Evolutionary conservation across 1,140 invertebrate genomes (phyloP).

Genomic region (Notospermus geniculatus): DNA sequence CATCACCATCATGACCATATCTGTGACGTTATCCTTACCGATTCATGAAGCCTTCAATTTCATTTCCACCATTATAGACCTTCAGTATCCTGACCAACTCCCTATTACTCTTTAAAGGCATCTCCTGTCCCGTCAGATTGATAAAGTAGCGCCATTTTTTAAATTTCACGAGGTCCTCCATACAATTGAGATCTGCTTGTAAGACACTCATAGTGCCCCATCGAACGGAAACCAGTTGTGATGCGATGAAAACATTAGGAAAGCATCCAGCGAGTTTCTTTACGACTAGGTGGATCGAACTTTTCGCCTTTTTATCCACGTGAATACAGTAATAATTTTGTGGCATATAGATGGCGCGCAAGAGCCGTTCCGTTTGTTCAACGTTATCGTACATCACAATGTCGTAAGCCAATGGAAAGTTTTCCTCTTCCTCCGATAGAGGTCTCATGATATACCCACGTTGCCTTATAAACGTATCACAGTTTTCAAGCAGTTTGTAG

Average conservation of each 20-base stretch:
- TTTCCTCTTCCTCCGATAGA: conserved; percentile 28
- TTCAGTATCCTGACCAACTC: conserved; percentile 26
- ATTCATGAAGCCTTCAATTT: conserved; percentile 13
- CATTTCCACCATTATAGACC: conserved; percentile 21
- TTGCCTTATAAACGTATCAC: background rate
- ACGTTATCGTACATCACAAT: conserved; percentile 34
- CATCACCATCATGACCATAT: too few relatives aligned
- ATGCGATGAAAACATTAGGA: conserved; percentile 24
- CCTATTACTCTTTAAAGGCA: conserved; percentile 28
- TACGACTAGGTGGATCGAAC: conserved; percentile 25
- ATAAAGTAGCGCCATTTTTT: conserved; percentile 35
- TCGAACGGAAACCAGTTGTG: conserved; percentile 12
- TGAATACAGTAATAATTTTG: conserved; percentile 55
- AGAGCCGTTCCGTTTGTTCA: conserved; percentile 42
- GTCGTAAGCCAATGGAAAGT: conserved; percentile 39
- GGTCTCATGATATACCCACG: background rate
- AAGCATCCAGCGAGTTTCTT: conserved; percentile 28
- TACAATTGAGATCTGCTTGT: conserved; percentile 20
- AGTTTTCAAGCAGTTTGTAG: background rate
- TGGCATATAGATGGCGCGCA: conserved; percentile 46
- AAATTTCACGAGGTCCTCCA: conserved; percentile 14
- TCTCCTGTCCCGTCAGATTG: conserved; percentile 31
- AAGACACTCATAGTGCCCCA: conserved; percentile 15
- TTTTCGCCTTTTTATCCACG: conserved; percentile 36
- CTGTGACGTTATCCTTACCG: too few relatives aligned